Conservation (phyloP, 1,140 invertebrate genomes). For the Macrocentrus cingulum region DNA sequence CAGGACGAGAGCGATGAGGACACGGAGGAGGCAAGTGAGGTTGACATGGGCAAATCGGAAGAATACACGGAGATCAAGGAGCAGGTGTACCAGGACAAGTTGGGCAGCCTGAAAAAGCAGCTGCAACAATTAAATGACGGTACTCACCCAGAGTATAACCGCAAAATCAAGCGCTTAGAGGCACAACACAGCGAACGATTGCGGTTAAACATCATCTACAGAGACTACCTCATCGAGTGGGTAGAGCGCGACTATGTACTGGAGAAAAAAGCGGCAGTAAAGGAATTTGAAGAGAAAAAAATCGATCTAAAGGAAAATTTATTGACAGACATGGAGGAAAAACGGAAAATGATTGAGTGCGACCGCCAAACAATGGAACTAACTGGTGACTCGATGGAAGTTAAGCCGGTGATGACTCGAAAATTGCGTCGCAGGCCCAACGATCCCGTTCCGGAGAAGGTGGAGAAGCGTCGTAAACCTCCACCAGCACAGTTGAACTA, state of each 20-base stretch:
- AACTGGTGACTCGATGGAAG: slow-evolving; percentile 84
- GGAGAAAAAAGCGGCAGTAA: slow-evolving; percentile 84
- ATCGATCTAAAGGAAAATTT: slow-evolving; percentile 88
- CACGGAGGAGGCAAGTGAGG: slow-evolving; percentile 87
- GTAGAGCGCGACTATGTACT: slow-evolving; percentile 85
- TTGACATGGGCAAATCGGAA: slow-evolving; percentile 80
- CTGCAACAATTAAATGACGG: slow-evolving; percentile 85
- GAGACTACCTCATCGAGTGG: slow-evolving; percentile 80
- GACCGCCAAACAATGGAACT: slow-evolving; percentile 86
- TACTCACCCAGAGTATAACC: slow-evolving; percentile 82
- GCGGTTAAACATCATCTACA: slow-evolving; percentile 79
- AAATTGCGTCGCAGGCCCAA: slow-evolving; percentile 90
- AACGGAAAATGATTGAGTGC: slow-evolving; percentile 83
- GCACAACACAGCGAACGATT: slow-evolving; percentile 77
- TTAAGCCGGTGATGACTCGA: slow-evolving; percentile 75
- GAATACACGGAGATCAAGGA: slow-evolving; percentile 87
- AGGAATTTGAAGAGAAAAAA: slow-evolving; percentile 96
- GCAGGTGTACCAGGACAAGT: slow-evolving; percentile 94
- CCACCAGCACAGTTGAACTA: slow-evolving; percentile 83
- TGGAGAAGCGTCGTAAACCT: slow-evolving; percentile 80
- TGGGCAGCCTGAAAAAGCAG: slow-evolving; percentile 86
- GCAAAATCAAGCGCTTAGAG: slow-evolving; percentile 80
- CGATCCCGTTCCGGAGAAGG: slow-evolving; percentile 82
- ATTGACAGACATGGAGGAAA: slow-evolving; percentile 90
- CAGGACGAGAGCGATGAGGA: slow-evolving; percentile 64